A percentile compares a stretch with the other conserved stretches of the same genome.
These are phyloP conservation scores for Alosa alosa DNA, from an alignment of 2,113 vertebrate genomes.

Conservation along the genomic window DNA sequence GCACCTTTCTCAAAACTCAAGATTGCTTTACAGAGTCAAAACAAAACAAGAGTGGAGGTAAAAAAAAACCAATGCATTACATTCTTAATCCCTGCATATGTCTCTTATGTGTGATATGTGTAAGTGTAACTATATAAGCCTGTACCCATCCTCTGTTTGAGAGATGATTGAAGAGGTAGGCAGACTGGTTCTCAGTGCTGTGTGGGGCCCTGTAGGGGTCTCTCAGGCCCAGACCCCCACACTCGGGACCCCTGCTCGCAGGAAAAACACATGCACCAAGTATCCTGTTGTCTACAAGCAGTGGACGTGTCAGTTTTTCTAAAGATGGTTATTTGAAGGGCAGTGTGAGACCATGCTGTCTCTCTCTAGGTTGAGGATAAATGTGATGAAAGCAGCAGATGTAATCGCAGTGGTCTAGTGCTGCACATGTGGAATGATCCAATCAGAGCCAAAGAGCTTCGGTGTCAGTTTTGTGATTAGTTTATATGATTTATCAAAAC, in stretches of 20 bases:
- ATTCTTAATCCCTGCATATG: not conserved
- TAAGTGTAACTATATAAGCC: not conserved
- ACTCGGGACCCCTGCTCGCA: not conserved
- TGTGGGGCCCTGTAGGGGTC: not conserved
- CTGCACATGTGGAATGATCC: not conserved
- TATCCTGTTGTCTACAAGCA: not conserved
- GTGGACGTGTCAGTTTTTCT: not conserved
- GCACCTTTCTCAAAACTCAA: too few species aligned
- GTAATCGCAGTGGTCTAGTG: too few species aligned
- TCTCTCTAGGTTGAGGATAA: too few species aligned
- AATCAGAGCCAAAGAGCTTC: not conserved
- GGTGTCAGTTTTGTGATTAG: not conserved
- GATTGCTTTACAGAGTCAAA: too few species aligned
- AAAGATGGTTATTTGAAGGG: not conserved
- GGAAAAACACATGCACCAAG: not conserved
- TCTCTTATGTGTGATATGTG: not conserved
- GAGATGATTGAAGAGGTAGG: not conserved
- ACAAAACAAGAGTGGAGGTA: too few species aligned
- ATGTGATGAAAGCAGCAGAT: not conserved
- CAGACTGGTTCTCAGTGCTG: not conserved
- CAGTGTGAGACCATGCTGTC: too few species aligned
- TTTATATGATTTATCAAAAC: not conserved
- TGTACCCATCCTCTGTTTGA: not conserved
- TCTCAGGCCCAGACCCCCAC: constrained; percentile 29
- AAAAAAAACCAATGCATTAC: too few species aligned